These are phyloP conservation scores for Telmatherina bonti DNA, from an alignment of 2,797 vertebrate species.

Conservation along the genomic window DNA sequence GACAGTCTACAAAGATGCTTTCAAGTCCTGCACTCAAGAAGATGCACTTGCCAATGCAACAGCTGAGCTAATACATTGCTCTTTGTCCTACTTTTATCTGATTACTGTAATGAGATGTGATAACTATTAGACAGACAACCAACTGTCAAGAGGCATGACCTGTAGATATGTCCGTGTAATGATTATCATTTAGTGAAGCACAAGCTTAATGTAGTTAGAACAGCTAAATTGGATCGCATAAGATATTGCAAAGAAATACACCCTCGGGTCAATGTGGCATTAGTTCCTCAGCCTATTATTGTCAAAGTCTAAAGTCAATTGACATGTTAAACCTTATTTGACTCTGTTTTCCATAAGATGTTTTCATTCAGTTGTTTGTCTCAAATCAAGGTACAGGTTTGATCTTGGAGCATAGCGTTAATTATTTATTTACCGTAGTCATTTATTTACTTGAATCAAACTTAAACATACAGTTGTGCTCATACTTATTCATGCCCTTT, in stretches of 20 bases:
- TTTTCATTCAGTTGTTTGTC: background rate
- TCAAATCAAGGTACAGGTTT: background rate
- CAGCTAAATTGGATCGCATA: slow-evolving; percentile 58
- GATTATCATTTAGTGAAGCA: slow-evolving; percentile 61
- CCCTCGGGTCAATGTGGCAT: slow-evolving; percentile 32
- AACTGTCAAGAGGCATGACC: slow-evolving; percentile 67
- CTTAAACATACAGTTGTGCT: too few relatives aligned
- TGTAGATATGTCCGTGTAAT: slow-evolving; percentile 60
- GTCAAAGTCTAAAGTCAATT: background rate
- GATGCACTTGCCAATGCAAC: slow-evolving; percentile 59
- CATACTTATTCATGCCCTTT: too few relatives aligned
- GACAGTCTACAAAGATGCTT: slow-evolving; percentile 56
- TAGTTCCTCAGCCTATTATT: slow-evolving; percentile 20
- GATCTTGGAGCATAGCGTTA: background rate
- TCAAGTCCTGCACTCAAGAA: slow-evolving; percentile 48
- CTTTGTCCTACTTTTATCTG: slow-evolving; percentile 68
- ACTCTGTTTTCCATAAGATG: background rate
- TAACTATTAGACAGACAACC: slow-evolving; percentile 63
- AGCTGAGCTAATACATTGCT: slow-evolving; percentile 56
- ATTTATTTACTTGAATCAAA: too few relatives aligned
- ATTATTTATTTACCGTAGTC: background rate
- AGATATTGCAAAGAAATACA: slow-evolving; percentile 72
- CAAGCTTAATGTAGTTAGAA: slow-evolving; percentile 63
- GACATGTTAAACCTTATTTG: background rate
- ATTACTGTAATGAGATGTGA: slow-evolving; percentile 72